These are phyloP conservation scores for Platycnemis pennipes DNA, from an alignment of 2,888 invertebrate species.

Conservation along the genomic window DNA sequence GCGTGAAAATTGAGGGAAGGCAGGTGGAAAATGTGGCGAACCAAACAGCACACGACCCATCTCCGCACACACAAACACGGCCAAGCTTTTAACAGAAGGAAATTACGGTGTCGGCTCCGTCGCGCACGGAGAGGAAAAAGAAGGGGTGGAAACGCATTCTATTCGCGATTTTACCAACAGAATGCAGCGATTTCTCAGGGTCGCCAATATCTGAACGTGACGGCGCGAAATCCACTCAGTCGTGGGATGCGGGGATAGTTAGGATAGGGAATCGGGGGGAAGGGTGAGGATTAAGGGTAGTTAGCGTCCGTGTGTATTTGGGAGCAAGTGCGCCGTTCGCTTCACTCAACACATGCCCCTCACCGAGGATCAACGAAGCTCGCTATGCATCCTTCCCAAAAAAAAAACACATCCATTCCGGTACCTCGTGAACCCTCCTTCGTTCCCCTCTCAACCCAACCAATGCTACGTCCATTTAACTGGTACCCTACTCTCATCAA, in stretches of 20 bases:
- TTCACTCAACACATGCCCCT: background rate
- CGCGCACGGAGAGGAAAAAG: background rate
- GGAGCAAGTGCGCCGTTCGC: background rate
- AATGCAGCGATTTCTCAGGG: background rate
- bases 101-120: background rate
- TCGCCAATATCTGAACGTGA: background rate
- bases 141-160: background rate
- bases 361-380: background rate
- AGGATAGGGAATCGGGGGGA: background rate
- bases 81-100: background rate
- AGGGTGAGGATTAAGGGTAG: background rate
- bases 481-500: conserved; percentile 44
- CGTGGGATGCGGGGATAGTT: too few species aligned
- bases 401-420: conserved; percentile 46
- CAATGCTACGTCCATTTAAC: conserved; percentile 53
- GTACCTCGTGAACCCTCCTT: background rate
- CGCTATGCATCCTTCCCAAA: conserved; percentile 21
- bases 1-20: too few species aligned
- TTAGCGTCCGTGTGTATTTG: background rate
- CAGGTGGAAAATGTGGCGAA: too few species aligned
- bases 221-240: background rate
- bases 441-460: background rate
- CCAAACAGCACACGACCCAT: too few species aligned
- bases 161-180: background rate
- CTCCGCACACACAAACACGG: background rate